Conservation (phyloP, 2,888 invertebrate genomes). For the Netelia fuscicornis region DNA sequence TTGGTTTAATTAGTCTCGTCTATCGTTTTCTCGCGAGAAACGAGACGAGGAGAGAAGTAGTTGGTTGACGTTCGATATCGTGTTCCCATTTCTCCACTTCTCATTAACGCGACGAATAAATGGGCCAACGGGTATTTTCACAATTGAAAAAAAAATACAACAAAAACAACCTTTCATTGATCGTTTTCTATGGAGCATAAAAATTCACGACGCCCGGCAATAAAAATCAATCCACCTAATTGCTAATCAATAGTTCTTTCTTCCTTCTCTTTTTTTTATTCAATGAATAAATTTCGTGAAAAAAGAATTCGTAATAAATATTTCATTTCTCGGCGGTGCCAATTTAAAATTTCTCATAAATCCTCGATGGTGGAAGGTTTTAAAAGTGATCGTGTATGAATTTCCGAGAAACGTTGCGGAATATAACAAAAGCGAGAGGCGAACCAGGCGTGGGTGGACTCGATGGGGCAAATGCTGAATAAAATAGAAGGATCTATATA, state of each 20-base stretch:
- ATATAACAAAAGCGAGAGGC: conserved; percentile 11
- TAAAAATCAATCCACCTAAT: neutral
- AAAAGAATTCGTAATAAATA: neutral
- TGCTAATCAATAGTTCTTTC: neutral
- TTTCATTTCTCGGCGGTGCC: neutral
- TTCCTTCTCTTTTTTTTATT: neutral
- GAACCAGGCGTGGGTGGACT: conserved; percentile 16
- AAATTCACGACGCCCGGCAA: too few species aligned
- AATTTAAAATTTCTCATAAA: conserved; percentile 15
- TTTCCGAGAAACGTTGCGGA: conserved; percentile 8
- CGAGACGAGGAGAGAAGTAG: conserved; percentile 1
- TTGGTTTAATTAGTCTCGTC: conserved; percentile 76
- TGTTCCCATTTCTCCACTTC: conserved; percentile 1
- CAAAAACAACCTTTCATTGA: too few species aligned
- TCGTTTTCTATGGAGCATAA: too few species aligned
- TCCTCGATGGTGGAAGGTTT: conserved; percentile 4
- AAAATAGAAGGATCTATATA: conserved; percentile 19
- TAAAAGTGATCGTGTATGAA: conserved; percentile 12
- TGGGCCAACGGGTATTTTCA: conserved; percentile 17
- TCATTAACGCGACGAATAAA: conserved; percentile 9
- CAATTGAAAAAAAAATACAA: neutral
- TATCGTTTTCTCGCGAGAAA: conserved; percentile 69
- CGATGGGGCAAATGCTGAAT: conserved; percentile 21
- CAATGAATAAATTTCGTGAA: neutral
- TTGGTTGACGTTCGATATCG: conserved; percentile 3